These are phyloP conservation scores for Vanessa tameamea DNA, from an alignment of 1,140 invertebrate species.

Conservation along the genomic window DNA sequence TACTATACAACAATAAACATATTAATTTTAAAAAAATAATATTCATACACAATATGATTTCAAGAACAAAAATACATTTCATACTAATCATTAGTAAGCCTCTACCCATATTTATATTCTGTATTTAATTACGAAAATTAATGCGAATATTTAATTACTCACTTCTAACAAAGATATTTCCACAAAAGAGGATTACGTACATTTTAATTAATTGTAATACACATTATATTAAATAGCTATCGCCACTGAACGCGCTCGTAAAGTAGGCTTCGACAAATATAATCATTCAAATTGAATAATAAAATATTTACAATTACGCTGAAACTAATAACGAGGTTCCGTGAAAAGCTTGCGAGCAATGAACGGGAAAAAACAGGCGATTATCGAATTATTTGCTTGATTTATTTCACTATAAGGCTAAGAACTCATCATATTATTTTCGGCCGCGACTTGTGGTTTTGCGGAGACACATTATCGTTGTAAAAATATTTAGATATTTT, in stretches of 20 bases:
- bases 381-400: constrained; percentile 2
- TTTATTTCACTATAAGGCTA: not conserved
- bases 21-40: no score
- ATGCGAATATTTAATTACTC: no score
- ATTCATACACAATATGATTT: no score
- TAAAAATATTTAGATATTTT: not conserved
- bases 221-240: not conserved
- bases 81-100: no score
- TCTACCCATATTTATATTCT: no score
- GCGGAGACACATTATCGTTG: not conserved
- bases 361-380: constrained; percentile 6
- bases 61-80: no score
- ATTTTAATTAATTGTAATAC: not conserved
- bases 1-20: no score
- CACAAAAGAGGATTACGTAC: no score
- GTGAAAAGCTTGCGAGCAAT: constrained; percentile 2
- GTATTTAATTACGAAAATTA: no score
- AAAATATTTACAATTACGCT: constrained; percentile 10
- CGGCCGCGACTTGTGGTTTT: not conserved
- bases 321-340: constrained; percentile 7
- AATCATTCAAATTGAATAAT: not conserved
- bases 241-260: not conserved
- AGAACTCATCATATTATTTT: not conserved
- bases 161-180: no score
- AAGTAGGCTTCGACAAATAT: not conserved